Conservation (phyloP, 1,140 invertebrate species). For the Drosophila fuyamai region DNA sequence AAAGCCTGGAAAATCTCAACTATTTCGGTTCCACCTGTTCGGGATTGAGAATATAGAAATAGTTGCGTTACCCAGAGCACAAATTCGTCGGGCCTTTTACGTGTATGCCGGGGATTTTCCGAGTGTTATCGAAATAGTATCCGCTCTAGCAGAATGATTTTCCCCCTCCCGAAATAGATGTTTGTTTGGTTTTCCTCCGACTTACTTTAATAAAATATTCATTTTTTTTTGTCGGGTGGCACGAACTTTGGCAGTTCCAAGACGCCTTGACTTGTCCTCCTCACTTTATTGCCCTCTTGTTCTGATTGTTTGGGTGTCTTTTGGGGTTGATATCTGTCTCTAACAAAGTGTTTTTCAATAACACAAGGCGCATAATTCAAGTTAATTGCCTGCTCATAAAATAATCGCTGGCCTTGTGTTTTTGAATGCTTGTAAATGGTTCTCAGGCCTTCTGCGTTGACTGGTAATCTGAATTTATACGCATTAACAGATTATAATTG, state of each 20-base stretch:
- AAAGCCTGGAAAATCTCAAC: constrained; percentile 74
- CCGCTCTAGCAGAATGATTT: constrained; percentile 61
- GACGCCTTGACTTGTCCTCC: constrained; percentile 7
- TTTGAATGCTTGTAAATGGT: constrained; percentile 36
- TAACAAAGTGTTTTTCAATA: constrained; percentile 58
- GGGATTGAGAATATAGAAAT: constrained; percentile 43
- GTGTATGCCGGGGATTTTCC: constrained; percentile 19
- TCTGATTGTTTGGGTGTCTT: constrained; percentile 35
- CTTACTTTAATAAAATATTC: constrained; percentile 24
- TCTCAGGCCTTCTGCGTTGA: neutral
- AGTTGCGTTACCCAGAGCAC: constrained; percentile 60
- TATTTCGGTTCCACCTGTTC: constrained; percentile 73
- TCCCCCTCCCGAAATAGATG: constrained; percentile 32
- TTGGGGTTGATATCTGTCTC: constrained; percentile 15
- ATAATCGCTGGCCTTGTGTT: constrained; percentile 41
- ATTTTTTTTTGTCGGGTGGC: constrained; percentile 11
- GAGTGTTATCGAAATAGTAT: constrained; percentile 73
- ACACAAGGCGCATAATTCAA: constrained; percentile 58
- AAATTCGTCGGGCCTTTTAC: constrained; percentile 58
- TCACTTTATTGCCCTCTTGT: constrained; percentile 35
- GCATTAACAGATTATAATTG: constrained; percentile 29
- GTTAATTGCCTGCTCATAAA: constrained; percentile 65
- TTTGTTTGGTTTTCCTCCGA: constrained; percentile 30
- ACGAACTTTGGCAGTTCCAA: constrained; percentile 32
- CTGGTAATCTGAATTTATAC: constrained; percentile 17